These are phyloP conservation scores for Alouatta palliata DNA, from an alignment of 2,113 vertebrate genomes.

Conservation along the genomic window DNA sequence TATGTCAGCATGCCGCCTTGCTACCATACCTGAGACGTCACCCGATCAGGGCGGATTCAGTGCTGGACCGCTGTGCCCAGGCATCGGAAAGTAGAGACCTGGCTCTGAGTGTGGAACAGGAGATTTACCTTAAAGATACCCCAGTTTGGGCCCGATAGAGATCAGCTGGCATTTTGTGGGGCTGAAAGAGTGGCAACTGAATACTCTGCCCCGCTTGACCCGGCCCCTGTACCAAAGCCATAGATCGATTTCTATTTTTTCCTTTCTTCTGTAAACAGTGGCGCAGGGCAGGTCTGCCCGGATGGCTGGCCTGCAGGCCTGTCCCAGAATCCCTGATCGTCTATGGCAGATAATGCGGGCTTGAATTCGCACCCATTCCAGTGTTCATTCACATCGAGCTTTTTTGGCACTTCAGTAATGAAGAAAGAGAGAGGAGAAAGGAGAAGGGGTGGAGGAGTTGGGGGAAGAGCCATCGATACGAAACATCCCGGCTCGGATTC, in stretches of 20 bases:
- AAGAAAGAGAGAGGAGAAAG: conserved; percentile 11
- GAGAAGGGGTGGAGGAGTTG: no score
- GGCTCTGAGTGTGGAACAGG: conserved; percentile 75
- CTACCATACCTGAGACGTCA: conserved; percentile 59
- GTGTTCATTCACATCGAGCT: neutral
- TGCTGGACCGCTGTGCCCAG: conserved; percentile 63
- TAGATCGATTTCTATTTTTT: conserved; percentile 56
- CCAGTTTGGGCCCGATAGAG: conserved; percentile 51
- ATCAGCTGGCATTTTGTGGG: conserved; percentile 71
- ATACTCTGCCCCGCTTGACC: conserved; percentile 69
- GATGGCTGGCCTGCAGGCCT: conserved; percentile 43
- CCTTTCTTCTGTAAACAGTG: conserved; percentile 73
- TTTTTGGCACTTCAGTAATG: conserved; percentile 60
- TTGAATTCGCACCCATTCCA: conserved; percentile 46
- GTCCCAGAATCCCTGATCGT: conserved; percentile 34
- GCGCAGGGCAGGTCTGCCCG: conserved; percentile 7
- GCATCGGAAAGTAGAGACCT: conserved; percentile 81
- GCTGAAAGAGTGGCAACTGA: conserved; percentile 71
- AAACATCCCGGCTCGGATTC: conserved; percentile 65
- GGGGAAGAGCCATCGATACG: conserved; percentile 40
- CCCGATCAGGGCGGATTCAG: conserved; percentile 70
- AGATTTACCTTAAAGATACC: conserved; percentile 81
- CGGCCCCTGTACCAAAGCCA: conserved; percentile 24
- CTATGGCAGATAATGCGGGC: conserved; percentile 7
- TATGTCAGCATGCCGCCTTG: conserved; percentile 42